A percentile compares a stretch with the other conserved stretches of the same genome.
Evolutionary conservation across 2,113 vertebrate genomes (phyloP).

Genomic region (Heteronetta atricapilla): DNA sequence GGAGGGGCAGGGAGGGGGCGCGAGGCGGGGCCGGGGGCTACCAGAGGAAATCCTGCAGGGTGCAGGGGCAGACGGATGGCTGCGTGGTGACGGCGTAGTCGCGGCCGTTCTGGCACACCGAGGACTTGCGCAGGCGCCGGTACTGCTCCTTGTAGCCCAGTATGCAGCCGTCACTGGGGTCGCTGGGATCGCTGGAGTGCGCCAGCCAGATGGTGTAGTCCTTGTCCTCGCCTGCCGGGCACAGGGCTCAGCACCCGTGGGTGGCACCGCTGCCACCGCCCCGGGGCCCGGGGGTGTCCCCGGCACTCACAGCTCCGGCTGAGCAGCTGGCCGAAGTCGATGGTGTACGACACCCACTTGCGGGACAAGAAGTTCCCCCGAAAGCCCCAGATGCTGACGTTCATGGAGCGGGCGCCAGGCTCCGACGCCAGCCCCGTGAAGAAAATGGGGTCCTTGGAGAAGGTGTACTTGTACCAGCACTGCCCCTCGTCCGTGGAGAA

Average conservation of each 20-base stretch:
- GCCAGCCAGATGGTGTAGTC: slow-evolving; percentile 93
- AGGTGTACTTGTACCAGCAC: slow-evolving; percentile 87
- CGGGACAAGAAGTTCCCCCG: slow-evolving; percentile 75
- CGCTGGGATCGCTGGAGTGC: slow-evolving; percentile 85
- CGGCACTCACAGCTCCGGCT: slow-evolving; percentile 84
- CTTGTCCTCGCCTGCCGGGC: slow-evolving; percentile 77
- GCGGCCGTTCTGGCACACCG: slow-evolving; percentile 89
- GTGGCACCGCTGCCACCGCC: fast-evolving
- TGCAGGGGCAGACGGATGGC: slow-evolving; percentile 84
- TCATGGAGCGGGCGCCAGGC: slow-evolving; percentile 90
- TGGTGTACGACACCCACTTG: slow-evolving; percentile 90
- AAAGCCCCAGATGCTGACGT: slow-evolving; percentile 94
- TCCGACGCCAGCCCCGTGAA: slow-evolving; percentile 92
- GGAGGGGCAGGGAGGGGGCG: no score
- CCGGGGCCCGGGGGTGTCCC: background rate
- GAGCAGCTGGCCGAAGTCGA: slow-evolving; percentile 89
- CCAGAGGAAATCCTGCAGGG: slow-evolving; percentile 91
- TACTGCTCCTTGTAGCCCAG: slow-evolving; percentile 91
- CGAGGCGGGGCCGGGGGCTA: background rate
- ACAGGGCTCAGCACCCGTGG: background rate
- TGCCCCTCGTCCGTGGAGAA: slow-evolving; percentile 95
- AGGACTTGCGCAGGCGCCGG: slow-evolving; percentile 86
- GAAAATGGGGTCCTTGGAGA: slow-evolving; percentile 84
- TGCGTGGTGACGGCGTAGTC: slow-evolving; percentile 83
- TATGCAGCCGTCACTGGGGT: slow-evolving; percentile 87